Evolutionary conservation across 1,140 invertebrate genomes (phyloP).

Genomic region (Lasioglossum baleicum): DNA sequence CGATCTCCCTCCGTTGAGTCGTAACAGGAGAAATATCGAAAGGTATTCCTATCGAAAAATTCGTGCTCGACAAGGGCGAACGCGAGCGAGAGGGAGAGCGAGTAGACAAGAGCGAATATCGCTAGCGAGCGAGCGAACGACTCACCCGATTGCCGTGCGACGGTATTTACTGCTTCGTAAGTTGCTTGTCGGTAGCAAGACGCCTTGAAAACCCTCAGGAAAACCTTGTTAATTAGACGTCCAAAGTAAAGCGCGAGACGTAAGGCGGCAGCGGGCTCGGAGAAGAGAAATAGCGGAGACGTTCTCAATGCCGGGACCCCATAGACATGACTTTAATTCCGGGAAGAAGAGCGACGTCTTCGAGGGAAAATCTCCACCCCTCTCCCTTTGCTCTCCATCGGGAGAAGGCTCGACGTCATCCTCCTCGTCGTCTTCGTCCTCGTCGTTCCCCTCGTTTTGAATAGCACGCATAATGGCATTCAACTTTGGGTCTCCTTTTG

Average conservation of each 20-base stretch:
- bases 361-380: conserved; percentile 22
- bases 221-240: conserved; percentile 61
- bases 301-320: conserved; percentile 43
- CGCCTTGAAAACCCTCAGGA: conserved; percentile 36
- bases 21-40: neutral
- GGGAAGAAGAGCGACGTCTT: conserved; percentile 43
- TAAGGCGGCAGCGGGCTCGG: conserved; percentile 17
- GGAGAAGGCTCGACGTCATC: neutral
- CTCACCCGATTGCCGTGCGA: conserved; percentile 18
- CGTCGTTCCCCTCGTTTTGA: conserved; percentile 19
- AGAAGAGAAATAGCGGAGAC: conserved; percentile 41
- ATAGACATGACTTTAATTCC: conserved; percentile 49
- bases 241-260: conserved; percentile 47
- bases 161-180: conserved; percentile 36
- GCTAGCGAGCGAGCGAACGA: neutral
- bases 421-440: too few species aligned
- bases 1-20: neutral
- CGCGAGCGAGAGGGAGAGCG: too few species aligned
- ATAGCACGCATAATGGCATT: conserved; percentile 41
- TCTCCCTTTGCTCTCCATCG: neutral
- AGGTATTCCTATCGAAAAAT: conserved; percentile 45
- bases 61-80: neutral
- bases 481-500: conserved; percentile 15
- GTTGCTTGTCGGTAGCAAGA: conserved; percentile 27
- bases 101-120: neutral